Percentiles rank a stretch among this genome's conserved stretches.
These are phyloP conservation scores for Hyles lineata DNA, from an alignment of 2,888 invertebrate species.

Conservation along the genomic window DNA sequence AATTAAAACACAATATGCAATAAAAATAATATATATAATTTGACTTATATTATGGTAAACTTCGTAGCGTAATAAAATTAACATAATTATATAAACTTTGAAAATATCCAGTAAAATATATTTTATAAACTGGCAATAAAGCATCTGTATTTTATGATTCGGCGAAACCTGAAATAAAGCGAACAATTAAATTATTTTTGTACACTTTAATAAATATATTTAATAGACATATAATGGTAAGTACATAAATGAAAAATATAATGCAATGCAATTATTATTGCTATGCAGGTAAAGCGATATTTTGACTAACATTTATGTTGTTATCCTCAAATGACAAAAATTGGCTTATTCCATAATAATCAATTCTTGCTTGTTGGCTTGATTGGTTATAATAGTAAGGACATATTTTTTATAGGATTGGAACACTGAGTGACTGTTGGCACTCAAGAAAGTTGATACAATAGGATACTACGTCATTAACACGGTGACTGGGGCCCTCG, in stretches of 20 bases:
- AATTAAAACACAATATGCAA: constrained; percentile 71
- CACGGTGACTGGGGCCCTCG: too few species aligned
- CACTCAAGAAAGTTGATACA: too few species aligned
- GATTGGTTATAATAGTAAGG: too few species aligned
- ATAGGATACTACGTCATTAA: too few species aligned
- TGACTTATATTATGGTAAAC: constrained; percentile 82
- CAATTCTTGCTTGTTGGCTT: too few species aligned
- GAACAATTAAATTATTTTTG: constrained; percentile 36
- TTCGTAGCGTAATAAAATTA: constrained; percentile 76
- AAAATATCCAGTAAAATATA: constrained; percentile 82
- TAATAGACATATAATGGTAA: constrained; percentile 1
- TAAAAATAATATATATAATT: constrained; percentile 84
- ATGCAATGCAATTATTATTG: too few species aligned
- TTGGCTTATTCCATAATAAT: too few species aligned
- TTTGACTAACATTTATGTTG: too few species aligned
- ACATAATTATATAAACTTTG: constrained; percentile 82
- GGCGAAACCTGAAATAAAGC: constrained; percentile 63
- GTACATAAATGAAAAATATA: neutral
- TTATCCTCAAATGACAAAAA: too few species aligned
- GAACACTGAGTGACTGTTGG: too few species aligned
- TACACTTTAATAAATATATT: neutral
- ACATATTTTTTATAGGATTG: too few species aligned
- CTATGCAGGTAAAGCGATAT: too few species aligned
- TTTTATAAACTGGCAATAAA: constrained; percentile 82
- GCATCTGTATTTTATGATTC: constrained; percentile 72